Conservation (phyloP, 2,888 invertebrate genomes). For the Orthosia gothica region DNA sequence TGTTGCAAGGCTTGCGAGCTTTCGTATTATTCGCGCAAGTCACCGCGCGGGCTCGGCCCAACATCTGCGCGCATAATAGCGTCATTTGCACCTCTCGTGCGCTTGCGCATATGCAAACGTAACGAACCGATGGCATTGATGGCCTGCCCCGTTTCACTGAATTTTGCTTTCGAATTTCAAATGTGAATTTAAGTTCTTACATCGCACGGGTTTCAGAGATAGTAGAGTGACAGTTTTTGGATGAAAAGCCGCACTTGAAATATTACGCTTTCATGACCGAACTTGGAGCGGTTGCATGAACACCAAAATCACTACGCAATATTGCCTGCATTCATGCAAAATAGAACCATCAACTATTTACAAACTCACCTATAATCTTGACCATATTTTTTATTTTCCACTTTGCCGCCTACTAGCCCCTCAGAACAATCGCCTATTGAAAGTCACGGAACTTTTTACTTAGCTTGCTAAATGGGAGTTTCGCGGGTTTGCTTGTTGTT, state of each 20-base stretch:
- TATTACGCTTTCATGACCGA: not conserved
- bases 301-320: not conserved
- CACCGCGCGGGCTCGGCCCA: slow-evolving; percentile 51
- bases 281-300: no score
- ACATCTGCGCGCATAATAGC: slow-evolving; percentile 66
- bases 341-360: slow-evolving; percentile 7
- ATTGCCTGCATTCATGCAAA: not conserved
- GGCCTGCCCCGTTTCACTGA: slow-evolving; percentile 34
- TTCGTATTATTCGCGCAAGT: slow-evolving; percentile 66
- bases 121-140: slow-evolving; percentile 55
- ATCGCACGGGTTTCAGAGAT: not conserved
- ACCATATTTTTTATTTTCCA: slow-evolving; percentile 50
- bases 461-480: slow-evolving; percentile 60
- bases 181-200: slow-evolving; percentile 27
- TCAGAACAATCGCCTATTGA: slow-evolving; percentile 74
- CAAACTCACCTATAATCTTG: slow-evolving; percentile 20
- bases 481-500: slow-evolving; percentile 66
- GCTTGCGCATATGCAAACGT: slow-evolving; percentile 52
- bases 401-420: slow-evolving; percentile 47
- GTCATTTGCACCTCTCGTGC: slow-evolving; percentile 65
- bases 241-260: not conserved
- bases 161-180: slow-evolving; percentile 43
- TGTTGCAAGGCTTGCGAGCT: slow-evolving; percentile 47
- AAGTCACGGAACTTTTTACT: slow-evolving; percentile 62
- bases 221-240: not conserved